A percentile compares a stretch with the other conserved stretches of the same genome.
These are phyloP conservation scores for Pantelozetes paolii DNA, from an alignment of 2,888 invertebrate genomes.

Conservation along the genomic window DNA sequence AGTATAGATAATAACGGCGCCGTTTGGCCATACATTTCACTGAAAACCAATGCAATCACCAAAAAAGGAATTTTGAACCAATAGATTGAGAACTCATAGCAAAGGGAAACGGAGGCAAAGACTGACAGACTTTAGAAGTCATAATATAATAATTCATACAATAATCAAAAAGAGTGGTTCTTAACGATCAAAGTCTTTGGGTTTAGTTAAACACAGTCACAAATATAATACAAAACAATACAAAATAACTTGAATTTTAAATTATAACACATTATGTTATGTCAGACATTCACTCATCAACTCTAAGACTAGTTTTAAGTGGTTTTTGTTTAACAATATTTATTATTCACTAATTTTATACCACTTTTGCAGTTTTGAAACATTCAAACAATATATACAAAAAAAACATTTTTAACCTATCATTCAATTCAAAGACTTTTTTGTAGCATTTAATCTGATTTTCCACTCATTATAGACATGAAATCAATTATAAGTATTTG, in stretches of 20 bases:
- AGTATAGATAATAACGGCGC: constrained; percentile 34
- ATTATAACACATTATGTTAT: constrained; percentile 12
- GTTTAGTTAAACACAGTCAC: constrained; percentile 2
- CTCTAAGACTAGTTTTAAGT: constrained; percentile 12
- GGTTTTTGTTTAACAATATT: constrained; percentile 23
- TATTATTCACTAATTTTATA: not conserved
- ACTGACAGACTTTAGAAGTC: constrained; percentile 9
- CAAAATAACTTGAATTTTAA: not conserved
- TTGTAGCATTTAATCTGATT: too few species aligned
- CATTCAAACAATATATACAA: not conserved
- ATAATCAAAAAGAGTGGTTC: constrained; percentile 30
- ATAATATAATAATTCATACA: constrained; percentile 22
- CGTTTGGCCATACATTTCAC: not conserved
- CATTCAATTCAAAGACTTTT: too few species aligned
- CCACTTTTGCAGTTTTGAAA: not conserved
- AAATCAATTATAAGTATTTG: too few species aligned
- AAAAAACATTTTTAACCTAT: too few species aligned
- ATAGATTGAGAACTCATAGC: not conserved
- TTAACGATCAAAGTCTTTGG: constrained; percentile 18
- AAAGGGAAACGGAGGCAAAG: not conserved
- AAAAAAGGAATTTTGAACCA: constrained; percentile 31
- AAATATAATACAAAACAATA: not conserved
- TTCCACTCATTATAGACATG: too few species aligned
- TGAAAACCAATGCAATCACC: constrained; percentile 12
- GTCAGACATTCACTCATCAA: constrained; percentile 27